phyloP scores from a whole-genome alignment of 1,140 invertebrate species.

The Heliconius congener region DNA sequence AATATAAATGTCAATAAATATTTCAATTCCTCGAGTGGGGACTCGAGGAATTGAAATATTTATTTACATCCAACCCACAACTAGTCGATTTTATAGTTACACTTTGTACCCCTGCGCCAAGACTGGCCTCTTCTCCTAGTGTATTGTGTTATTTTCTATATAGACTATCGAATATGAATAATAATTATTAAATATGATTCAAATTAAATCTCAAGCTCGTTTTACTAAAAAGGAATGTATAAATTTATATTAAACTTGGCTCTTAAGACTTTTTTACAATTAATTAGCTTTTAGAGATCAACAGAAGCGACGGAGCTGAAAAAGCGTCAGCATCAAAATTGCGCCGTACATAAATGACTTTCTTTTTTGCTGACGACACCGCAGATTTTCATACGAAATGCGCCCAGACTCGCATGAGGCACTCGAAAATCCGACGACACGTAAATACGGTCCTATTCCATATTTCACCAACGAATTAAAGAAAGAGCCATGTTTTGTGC shows the following conservation, averaged over 20 bases:
- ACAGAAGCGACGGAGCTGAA: slow-evolving; percentile 33
- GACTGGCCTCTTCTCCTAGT: too few relatives aligned
- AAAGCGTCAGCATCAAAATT: slow-evolving; percentile 33
- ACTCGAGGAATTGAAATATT: too few relatives aligned
- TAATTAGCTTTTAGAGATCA: slow-evolving; percentile 18
- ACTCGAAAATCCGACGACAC: slow-evolving; percentile 67
- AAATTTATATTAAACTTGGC: neutral
- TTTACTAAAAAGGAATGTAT: neutral
- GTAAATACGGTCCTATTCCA: slow-evolving; percentile 50
- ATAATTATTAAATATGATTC: too few relatives aligned
- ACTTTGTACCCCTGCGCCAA: too few relatives aligned
- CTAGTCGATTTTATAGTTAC: too few relatives aligned
- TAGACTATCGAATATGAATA: too few relatives aligned
- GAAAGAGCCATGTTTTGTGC: slow-evolving; percentile 28
- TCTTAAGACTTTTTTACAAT: neutral
- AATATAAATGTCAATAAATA: too few relatives aligned
- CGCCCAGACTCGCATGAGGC: slow-evolving; percentile 56
- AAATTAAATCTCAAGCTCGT: neutral
- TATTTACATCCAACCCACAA: too few relatives aligned
- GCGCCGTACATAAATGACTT: slow-evolving; percentile 51
- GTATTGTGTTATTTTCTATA: too few relatives aligned
- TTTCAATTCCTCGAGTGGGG: too few relatives aligned
- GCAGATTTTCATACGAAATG: slow-evolving; percentile 64
- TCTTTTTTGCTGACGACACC: slow-evolving; percentile 57
- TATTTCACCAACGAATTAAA: slow-evolving; percentile 39